Evolutionary conservation across 2,113 vertebrate species (phyloP), one percentile per base, ranked within the genome.

Genomic region (Myotis yumanensis): DNA sequence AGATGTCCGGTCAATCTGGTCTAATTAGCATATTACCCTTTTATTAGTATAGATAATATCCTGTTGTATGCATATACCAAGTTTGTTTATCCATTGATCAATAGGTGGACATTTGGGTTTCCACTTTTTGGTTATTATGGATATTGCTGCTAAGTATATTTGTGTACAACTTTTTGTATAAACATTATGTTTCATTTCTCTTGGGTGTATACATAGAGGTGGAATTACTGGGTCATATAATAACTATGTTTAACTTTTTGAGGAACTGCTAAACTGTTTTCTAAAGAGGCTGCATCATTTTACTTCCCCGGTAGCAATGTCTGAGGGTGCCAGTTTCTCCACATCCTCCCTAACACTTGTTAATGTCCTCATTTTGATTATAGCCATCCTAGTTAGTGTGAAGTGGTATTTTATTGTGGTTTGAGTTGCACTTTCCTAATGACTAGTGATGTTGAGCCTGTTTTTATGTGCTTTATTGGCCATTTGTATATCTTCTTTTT

Each of bases 241-340:
- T 69, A 77, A 87, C 68, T 87, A 0, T 66, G 18, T 94, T 92
- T 88, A 84, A 64, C 35, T 86, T 76, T 69, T 92, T 64, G 75
- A 89, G 85, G 69, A 72, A 82, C 68, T 94, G 46, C 40, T 75
- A 46, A 48, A 92, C 35, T 93, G 17, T 85, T 93, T 93, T 85
- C 73, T 66, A 88, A 52, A 89, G 46, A 77, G 16, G 32, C 25
- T 35, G 23, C 9, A 22, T 18, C 35, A 48, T 64, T 82, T 85
- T 71, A 48, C 30, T 48, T 64, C 25, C 20, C 20, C 5, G 14
- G 43, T 30, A 90, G 22, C 62, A 43, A 3, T 94, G 57, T 71
- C 18, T 51, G 59, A 87, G 59, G 43, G 25, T 77, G 75, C 23
- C 43, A 69, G 48, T 93, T 91, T 93, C 28, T 90, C 52, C 46